phyloP scores from a whole-genome alignment of 2,888 invertebrate genomes.

The Sisyra terminalis region DNA sequence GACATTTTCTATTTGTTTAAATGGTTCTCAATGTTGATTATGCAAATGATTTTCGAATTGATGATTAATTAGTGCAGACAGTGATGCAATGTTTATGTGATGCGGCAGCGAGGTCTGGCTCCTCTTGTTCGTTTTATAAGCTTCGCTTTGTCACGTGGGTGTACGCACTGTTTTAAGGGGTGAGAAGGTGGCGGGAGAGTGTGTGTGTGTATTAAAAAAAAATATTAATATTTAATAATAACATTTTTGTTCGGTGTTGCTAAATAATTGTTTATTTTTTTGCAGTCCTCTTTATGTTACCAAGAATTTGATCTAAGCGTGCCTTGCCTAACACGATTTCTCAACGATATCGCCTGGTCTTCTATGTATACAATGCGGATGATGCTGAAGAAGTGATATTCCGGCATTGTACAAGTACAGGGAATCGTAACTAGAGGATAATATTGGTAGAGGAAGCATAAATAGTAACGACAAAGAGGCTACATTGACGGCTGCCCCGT shows the following conservation, averaged over 20 bases:
- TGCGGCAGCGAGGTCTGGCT: slow-evolving; percentile 21
- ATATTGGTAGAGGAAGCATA: too few relatives aligned
- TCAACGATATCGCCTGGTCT: background rate
- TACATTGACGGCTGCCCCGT: too few relatives aligned
- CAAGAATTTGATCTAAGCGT: background rate
- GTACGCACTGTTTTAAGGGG: slow-evolving; percentile 10
- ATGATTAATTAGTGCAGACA: background rate
- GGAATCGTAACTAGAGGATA: too few relatives aligned
- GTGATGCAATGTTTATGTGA: slow-evolving; percentile 28
- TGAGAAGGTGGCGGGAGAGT: slow-evolving; percentile 8
- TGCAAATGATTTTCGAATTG: too few relatives aligned
- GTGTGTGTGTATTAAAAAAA: background rate
- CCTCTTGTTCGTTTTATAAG: slow-evolving; percentile 23
- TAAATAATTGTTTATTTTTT: background rate
- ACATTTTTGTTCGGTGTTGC: background rate
- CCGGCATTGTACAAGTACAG: too few relatives aligned
- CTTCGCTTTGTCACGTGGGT: slow-evolving; percentile 22
- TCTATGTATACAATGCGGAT: too few relatives aligned
- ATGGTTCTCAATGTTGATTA: too few relatives aligned
- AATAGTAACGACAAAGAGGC: too few relatives aligned
- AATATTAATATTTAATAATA: slow-evolving; percentile 1
- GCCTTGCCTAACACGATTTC: background rate
- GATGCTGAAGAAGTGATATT: too few relatives aligned
- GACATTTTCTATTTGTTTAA: too few relatives aligned
- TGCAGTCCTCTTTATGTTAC: background rate